Evolutionary conservation across 2,888 invertebrate genomes (phyloP), one percentile per base, ranked within the genome.

Genomic region (Hyles lineata): DNA sequence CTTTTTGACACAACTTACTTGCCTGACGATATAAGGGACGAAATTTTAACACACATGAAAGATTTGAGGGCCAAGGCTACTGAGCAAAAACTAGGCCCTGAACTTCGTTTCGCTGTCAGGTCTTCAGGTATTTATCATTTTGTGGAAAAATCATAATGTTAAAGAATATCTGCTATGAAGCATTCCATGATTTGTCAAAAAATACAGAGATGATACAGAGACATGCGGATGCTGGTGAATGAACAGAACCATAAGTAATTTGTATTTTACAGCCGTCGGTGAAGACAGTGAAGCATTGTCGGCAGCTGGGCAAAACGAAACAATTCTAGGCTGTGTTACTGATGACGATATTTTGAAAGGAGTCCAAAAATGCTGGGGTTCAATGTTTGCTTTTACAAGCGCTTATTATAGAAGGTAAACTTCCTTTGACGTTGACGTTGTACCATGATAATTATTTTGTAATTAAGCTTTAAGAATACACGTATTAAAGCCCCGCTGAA

Each of bases 271-370:
- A 86, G 97, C 97, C 19, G 95, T 97, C 62, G 97, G 97, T 6
- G 98, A 98, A 91, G 98, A 98, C 87, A 96, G 97, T 9, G 96
- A 96, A 74, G 97, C 97, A 70, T 90, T 97, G 17, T 98, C 98
- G 0, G 96, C 97, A 5, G 98, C 98, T 0, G 98, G 98, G 0
- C 98, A 98, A 91, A 97, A 98, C 90, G 96, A 96, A 75, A 97
- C 97, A 0, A 95, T 96, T 75, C 92, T 98, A 4, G 97, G 97
- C 0, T 96, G 97, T 72, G 87, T 86, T 58, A 95, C 94, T 0
- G 87, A 91, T 60, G 90, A 88, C 0, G 94, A 96, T 73, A 90
- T 97, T 15, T 75, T 96, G 17, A 83, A 90, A 50, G 96, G 96
- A 8, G 92, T 98, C 1, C 91, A 95, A 69, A 95, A 95, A 73